Evolutionary conservation across 2,888 invertebrate genomes (phyloP), one percentile per base, ranked within the genome.

Genomic region (Lagria hirta): DNA sequence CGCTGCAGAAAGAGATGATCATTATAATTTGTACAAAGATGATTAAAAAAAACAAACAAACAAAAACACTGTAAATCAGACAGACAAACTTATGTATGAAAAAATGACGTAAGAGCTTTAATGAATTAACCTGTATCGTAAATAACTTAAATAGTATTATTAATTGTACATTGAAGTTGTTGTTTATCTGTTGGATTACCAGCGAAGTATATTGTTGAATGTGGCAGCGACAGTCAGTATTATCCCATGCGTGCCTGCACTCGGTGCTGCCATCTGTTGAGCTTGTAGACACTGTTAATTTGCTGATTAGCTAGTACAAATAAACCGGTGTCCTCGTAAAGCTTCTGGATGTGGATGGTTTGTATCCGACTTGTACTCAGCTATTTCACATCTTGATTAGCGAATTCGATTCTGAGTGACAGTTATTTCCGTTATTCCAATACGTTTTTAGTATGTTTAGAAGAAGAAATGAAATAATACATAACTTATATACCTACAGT

Each of bases 211-310:
- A 65, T 64, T 64, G 64, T 66, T 66, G 57, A 63, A 63, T 64
- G 65, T 66, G 68, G 68, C 68, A 66, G 67, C 66, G 62, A 64
- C 62, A 58, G 68, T 67, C 68, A 69, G 68, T 69, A 69, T 68
- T 69, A 69, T 61, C 64, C 66, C 60, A 62, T 60, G 67, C 66
- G 69, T 69, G 69, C 69, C 69, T 69, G 69, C 68, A 66, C 65
- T 64, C 58, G 65, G 67, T 67, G 65, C 66, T 65, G 65, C 62
- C 64, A 63, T 65, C 60, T 64, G 55, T 62, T 60, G 57, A 61
- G 63, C 64, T 66, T 61, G 52, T 62, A 62, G 60, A 62, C 59
- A 58, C 56, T 58, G 33, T 51, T 51, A 43, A 48, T 48, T 49
- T 58, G 55, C 57, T 47, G 48, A 53, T 57, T 57, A 57, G 51